These are phyloP conservation scores for Globodera rostochiensis DNA, from an alignment of 1,140 invertebrate genomes.

Conservation along the genomic window DNA sequence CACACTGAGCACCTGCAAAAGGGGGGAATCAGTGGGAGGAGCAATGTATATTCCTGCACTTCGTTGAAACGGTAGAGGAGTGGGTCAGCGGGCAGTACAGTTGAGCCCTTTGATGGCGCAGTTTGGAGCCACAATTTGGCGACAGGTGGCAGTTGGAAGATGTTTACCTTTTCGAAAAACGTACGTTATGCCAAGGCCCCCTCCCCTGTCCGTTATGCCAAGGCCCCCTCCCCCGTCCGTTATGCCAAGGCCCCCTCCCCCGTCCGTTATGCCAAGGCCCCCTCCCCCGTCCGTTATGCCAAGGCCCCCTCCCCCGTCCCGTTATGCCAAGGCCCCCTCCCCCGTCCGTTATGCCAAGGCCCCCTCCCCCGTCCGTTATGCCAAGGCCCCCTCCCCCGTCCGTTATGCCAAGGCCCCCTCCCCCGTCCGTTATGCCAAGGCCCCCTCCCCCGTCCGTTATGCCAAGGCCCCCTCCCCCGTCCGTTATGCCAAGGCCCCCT, in stretches of 20 bases:
- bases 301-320: too few species aligned
- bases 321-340: too few species aligned
- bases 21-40: background rate
- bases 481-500: background rate
- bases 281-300: too few species aligned
- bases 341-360: too few species aligned
- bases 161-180: conserved; percentile 37
- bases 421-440: too few species aligned
- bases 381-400: too few species aligned
- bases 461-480: too few species aligned
- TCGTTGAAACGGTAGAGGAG: conserved; percentile 57
- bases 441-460: conserved; percentile 14
- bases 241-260: too few species aligned
- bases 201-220: too few species aligned
- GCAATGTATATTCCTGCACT: conserved; percentile 4
- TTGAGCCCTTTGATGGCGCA: conserved; percentile 42
- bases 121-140: conserved; percentile 44
- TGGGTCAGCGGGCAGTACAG: conserved; percentile 57
- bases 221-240: background rate
- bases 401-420: too few species aligned
- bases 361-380: too few species aligned
- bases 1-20: conserved; percentile 53
- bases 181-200: conserved; percentile 18
- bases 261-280: too few species aligned
- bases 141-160: conserved; percentile 26